Percentiles rank a stretch among this genome's conserved stretches.
Conservation (phyloP, 2,888 invertebrate genomes). For the Drosophila trichaetosa region DNA sequence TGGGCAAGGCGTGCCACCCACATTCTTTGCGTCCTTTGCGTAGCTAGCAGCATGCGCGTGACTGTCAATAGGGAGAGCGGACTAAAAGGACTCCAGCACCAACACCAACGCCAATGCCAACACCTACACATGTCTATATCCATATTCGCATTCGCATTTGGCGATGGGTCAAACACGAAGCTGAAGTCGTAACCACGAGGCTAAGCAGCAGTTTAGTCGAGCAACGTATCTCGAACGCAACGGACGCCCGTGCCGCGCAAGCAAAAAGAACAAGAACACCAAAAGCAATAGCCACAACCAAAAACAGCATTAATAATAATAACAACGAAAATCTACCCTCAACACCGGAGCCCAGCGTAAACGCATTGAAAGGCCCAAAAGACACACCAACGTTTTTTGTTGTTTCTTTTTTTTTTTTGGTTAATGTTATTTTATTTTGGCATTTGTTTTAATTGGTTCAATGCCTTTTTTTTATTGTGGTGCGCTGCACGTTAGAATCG, state of each 20-base stretch:
- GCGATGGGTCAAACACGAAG: conserved; percentile 35
- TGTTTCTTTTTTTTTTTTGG: conserved; percentile 4
- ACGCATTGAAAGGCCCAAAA: conserved; percentile 4
- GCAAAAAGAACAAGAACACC: background rate
- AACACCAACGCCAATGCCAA: background rate
- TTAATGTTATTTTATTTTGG: conserved; percentile 11
- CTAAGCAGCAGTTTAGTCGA: conserved; percentile 75
- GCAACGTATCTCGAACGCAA: conserved; percentile 80
- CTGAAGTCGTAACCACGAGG: conserved; percentile 39
- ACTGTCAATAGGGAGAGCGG: conserved; percentile 35
- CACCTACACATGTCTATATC: conserved; percentile 8
- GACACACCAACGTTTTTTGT: background rate
- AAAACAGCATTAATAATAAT: conserved; percentile 34
- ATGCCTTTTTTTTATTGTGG: conserved; percentile 20
- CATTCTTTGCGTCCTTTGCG: conserved; percentile 1
- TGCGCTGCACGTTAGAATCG: conserved; percentile 15
- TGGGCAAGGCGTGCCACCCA: conserved; percentile 8
- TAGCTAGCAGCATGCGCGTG: conserved; percentile 51
- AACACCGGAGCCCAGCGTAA: conserved; percentile 20
- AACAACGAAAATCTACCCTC: conserved; percentile 23
- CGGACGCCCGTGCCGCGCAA: conserved; percentile 60
- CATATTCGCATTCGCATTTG: conserved; percentile 36
- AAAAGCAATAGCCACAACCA: conserved; percentile 43
- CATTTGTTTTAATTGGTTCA: conserved; percentile 37
- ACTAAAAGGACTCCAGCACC: conserved; percentile 12